Percentiles rank a stretch among this genome's conserved stretches.
These are phyloP conservation scores for Solen grandis DNA, from an alignment of 1,140 invertebrate species.

Conservation along the genomic window DNA sequence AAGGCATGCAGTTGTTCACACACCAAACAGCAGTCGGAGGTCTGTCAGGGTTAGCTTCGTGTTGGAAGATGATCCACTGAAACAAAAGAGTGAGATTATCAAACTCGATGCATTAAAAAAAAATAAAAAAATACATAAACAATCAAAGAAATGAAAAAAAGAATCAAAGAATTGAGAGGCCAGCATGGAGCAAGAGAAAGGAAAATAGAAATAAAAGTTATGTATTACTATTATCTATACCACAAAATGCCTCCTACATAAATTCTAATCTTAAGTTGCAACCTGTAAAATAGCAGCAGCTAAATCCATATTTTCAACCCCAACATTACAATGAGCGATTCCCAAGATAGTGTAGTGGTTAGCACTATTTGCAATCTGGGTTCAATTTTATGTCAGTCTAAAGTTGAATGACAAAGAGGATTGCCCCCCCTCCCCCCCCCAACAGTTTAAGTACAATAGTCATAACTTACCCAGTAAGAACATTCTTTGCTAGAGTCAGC, in stretches of 20 bases:
- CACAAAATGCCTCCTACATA: not conserved
- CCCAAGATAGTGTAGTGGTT: not conserved
- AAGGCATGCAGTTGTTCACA: too few relatives aligned
- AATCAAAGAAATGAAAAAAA: not conserved
- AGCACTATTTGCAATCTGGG: not conserved
- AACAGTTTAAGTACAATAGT: too few relatives aligned
- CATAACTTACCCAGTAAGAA: constrained; percentile 81
- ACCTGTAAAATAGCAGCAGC: not conserved
- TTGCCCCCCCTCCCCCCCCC: too few relatives aligned
- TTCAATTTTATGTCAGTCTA: not conserved
- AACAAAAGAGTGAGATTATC: constrained; percentile 26
- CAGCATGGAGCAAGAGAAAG: not conserved
- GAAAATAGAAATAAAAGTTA: not conserved
- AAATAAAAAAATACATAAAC: not conserved
- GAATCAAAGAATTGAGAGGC: not conserved
- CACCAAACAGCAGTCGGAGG: constrained; percentile 71
- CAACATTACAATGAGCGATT: not conserved
- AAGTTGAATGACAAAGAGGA: not conserved
- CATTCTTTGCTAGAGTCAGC: constrained; percentile 87
- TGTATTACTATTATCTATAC: not conserved
- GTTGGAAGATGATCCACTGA: constrained; percentile 63
- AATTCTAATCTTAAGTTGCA: too few relatives aligned
- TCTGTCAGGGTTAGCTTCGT: constrained; percentile 68
- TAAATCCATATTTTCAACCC: not conserved
- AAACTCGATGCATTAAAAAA: not conserved